phyloP scores from a whole-genome alignment of 2,113 vertebrate genomes.

The Propithecus coquereli region DNA sequence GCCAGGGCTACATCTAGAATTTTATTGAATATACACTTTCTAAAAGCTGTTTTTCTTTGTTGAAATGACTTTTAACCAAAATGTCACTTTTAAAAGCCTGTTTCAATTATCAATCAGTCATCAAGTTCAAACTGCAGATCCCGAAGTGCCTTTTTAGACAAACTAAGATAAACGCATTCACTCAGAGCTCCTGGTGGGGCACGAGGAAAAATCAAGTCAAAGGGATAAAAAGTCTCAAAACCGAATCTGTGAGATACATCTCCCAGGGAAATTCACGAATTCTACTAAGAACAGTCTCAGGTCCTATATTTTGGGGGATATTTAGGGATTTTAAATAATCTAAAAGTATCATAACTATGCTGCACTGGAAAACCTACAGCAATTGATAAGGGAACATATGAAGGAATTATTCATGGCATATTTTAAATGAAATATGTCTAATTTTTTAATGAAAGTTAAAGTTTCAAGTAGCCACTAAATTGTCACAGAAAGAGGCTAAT shows the following conservation, averaged over 20 bases:
- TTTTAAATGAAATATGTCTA: neutral
- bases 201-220: neutral
- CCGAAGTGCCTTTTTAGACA: conserved; percentile 28
- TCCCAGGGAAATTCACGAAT: neutral
- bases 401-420: neutral
- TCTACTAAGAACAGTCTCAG: neutral
- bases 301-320: neutral
- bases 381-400: neutral
- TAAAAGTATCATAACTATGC: neutral
- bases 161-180: conserved; percentile 48
- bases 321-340: neutral
- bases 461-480: neutral
- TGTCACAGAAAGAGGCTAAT: neutral
- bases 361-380: neutral
- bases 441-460: neutral
- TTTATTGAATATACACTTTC: neutral
- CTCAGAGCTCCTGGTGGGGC: neutral
- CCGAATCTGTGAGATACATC: neutral
- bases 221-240: neutral
- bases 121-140: neutral
- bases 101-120: conserved; percentile 30
- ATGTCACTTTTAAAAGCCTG: conserved; percentile 53
- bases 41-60: conserved; percentile 35
- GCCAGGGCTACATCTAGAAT: neutral
- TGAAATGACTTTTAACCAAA: conserved; percentile 58